Evolutionary conservation across 2,888 invertebrate species (phyloP).

Genomic region (Thymelicus acteon): DNA sequence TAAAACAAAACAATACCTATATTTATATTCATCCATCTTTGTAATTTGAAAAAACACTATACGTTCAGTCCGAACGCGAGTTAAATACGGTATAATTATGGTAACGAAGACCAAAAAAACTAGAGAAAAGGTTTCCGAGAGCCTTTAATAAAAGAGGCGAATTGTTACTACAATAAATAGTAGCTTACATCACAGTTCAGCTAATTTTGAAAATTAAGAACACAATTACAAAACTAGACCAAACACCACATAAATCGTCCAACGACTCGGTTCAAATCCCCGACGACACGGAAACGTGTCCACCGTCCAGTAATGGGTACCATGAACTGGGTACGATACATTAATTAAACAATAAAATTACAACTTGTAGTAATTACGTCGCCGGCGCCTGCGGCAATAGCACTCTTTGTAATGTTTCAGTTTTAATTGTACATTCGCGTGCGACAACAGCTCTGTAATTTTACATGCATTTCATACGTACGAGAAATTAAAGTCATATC

Average conservation of each 20-base stretch:
- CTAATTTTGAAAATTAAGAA: too few relatives aligned
- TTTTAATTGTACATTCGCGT: slow-evolving; percentile 7
- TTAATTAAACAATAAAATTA: slow-evolving; percentile 2
- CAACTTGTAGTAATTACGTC: neutral
- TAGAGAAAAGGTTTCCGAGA: too few relatives aligned
- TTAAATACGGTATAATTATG: too few relatives aligned
- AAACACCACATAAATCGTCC: neutral
- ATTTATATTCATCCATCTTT: too few relatives aligned
- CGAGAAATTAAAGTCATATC: neutral
- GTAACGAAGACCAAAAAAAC: too few relatives aligned
- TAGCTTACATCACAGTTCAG: too few relatives aligned
- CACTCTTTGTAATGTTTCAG: slow-evolving; percentile 8
- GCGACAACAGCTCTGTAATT: neutral
- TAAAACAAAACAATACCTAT: too few relatives aligned
- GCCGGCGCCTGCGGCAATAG: neutral
- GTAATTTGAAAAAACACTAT: too few relatives aligned
- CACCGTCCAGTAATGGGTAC: neutral
- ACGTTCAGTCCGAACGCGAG: too few relatives aligned
- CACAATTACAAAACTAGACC: too few relatives aligned
- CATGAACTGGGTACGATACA: neutral
- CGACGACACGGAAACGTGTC: neutral
- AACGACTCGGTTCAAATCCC: neutral
- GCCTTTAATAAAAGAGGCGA: too few relatives aligned
- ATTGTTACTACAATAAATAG: too few relatives aligned
- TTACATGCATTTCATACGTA: neutral